Base-by-base conservation (phyloP, 2,888 invertebrate species). In the Lasius platythorax region DNA sequence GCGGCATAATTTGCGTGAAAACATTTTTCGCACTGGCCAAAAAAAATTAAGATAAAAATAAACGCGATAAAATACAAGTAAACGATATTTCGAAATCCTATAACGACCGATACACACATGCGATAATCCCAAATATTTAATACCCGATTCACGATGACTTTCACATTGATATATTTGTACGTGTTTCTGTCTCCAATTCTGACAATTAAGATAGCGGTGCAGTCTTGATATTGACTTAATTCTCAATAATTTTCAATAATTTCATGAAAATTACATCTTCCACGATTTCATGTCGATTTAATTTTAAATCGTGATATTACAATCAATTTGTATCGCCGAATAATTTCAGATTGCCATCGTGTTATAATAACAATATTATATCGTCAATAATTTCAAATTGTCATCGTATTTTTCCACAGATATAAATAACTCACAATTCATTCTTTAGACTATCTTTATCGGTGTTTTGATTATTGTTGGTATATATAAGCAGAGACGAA, bases 61-160 rank as follows among this genome's bases (percentile, higher is more conserved):
- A 37, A 37, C 5, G 28, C 46, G 46, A 18, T 70, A 43, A 81
- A 63, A 30, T 61, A 18, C 37, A 28, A 72, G 18, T 61, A 15
- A 76, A 18, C 23, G 61, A 72, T 46, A 61, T 33, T 43, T 70
- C 46, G 61, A 78, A 43, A 61, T 11, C 18, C 30, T 28, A 12
- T 33, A 72, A 61, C 12, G 61, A 12, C 37, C 33, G 46, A 12
- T 46, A 46, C 18, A 12, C 33, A 46, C 18, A 63, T 18, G 28
- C 23, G 46, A 63, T 81, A 72, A 79, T 81, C 23, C 5, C 61
- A 72, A 81, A 73, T 73, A 72, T 81, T 53, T 73, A 72, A 61
- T 28, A n/a, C 8, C 12, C 78, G 33, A 70, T 56, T 56, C 37
- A 5, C 70, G 43, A 11, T 50, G 28, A 72, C 73, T 72, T 81